Conservation (phyloP, 2,797 vertebrate genomes). For the Muscicapa comitata region DNA sequence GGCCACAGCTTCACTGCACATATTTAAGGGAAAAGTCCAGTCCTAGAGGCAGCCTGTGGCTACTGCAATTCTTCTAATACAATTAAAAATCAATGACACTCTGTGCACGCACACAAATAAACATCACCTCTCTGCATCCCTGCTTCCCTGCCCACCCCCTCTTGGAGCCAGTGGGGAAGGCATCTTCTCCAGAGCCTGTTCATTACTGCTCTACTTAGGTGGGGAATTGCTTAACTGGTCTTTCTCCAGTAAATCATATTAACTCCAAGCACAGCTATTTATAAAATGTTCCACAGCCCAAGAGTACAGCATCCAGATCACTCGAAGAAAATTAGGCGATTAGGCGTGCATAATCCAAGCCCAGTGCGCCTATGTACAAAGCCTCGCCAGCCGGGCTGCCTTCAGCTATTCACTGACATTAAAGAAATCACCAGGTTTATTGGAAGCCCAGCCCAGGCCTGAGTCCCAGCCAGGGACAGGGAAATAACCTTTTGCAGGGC, state of each 20-base stretch:
- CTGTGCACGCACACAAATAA: slow-evolving; percentile 29
- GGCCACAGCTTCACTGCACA: not conserved
- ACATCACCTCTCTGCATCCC: slow-evolving; percentile 40
- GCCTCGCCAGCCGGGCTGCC: slow-evolving; percentile 41
- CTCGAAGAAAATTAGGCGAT: slow-evolving; percentile 59
- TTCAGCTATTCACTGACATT: slow-evolving; percentile 43
- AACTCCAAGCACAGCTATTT: slow-evolving; percentile 64
- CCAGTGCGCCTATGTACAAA: not conserved
- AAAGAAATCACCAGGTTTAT: not conserved
- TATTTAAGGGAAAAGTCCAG: slow-evolving; percentile 1
- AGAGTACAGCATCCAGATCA: slow-evolving; percentile 52
- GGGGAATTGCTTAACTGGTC: slow-evolving; percentile 61
- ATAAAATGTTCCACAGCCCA: slow-evolving; percentile 59
- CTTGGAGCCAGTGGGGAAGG: not conserved
- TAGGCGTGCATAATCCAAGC: slow-evolving; percentile 57
- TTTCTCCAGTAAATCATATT: slow-evolving; percentile 65
- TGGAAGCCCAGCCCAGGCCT: not conserved
- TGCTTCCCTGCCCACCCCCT: slow-evolving; percentile 24
- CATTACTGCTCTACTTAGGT: slow-evolving; percentile 58
- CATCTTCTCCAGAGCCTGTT: slow-evolving; percentile 60
- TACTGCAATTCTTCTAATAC: slow-evolving; percentile 43
- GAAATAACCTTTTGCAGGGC: slow-evolving; percentile 16
- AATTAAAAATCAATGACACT: slow-evolving; percentile 53
- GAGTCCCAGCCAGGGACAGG: not conserved
- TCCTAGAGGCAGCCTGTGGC: slow-evolving; percentile 58